A percentile compares a stretch with the other conserved stretches of the same genome.
phyloP scores from a whole-genome alignment of 2,113 vertebrate species.

The Myotis davidii region DNA sequence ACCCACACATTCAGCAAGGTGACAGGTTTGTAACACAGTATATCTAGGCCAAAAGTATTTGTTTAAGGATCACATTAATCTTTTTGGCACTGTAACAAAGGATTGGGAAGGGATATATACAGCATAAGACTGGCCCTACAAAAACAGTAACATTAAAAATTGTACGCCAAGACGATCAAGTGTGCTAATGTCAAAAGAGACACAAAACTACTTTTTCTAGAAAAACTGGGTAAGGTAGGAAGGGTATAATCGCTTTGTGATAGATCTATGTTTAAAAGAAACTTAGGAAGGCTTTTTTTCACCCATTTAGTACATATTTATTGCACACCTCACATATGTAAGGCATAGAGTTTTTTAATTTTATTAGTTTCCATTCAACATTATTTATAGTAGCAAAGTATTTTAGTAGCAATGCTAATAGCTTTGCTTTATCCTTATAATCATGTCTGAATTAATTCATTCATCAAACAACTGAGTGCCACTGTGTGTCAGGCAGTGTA shows the following conservation, averaged over 20 bases:
- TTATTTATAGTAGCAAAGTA: background rate
- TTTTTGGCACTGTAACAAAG: constrained; percentile 48
- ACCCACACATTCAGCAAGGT: background rate
- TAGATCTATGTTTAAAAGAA: background rate
- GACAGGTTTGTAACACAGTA: background rate
- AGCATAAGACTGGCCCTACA: background rate
- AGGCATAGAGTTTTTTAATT: background rate
- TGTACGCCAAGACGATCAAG: background rate
- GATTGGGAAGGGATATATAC: background rate
- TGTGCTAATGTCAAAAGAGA: background rate
- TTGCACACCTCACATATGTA: background rate
- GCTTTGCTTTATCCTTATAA: background rate
- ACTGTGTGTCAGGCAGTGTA: background rate
- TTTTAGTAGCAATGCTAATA: background rate
- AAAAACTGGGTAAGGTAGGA: background rate
- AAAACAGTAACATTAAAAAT: constrained; percentile 27
- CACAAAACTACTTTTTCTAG: background rate
- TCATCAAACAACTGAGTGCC: background rate
- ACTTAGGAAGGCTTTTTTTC: background rate
- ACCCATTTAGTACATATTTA: background rate
- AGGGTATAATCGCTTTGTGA: background rate
- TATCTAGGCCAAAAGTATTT: constrained; percentile 15
- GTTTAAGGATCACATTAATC: constrained; percentile 48
- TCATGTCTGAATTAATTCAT: background rate
- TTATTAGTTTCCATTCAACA: background rate